Evolutionary conservation across 2,888 invertebrate genomes (phyloP).

Genomic region (Drosophila incognita): DNA sequence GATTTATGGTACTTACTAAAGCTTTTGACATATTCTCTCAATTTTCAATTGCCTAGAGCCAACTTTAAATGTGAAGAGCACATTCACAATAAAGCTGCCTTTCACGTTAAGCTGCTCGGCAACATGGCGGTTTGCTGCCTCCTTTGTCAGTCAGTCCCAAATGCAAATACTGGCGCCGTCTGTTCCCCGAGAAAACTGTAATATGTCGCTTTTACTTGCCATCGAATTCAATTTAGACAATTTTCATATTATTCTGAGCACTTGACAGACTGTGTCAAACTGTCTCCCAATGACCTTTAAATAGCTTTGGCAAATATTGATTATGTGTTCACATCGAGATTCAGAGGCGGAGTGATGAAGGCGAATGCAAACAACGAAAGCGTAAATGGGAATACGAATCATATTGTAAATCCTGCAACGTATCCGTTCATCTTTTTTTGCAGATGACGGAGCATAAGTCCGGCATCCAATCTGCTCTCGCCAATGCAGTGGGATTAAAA

Average conservation of each 20-base stretch:
- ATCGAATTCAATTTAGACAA: conserved; percentile 44
- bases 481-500: conserved; percentile 57
- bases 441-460: conserved; percentile 50
- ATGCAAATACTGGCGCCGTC: conserved; percentile 5
- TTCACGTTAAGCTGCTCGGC: neutral
- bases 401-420: conserved; percentile 32
- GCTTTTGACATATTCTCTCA: neutral
- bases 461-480: conserved; percentile 27
- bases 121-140: neutral
- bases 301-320: conserved; percentile 68
- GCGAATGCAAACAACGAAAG: neutral
- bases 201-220: conserved; percentile 4
- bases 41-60: neutral
- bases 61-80: neutral
- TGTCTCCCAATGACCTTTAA: conserved; percentile 51
- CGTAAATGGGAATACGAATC: conserved; percentile 43
- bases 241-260: conserved; percentile 35
- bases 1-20: neutral
- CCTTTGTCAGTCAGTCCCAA: neutral
- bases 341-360: neutral
- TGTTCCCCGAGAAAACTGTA: neutral
- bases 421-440: conserved; percentile 62
- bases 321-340: conserved; percentile 38
- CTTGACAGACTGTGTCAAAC: conserved; percentile 40
- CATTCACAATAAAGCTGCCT: conserved; percentile 1